Evolutionary conservation across 2,888 invertebrate genomes (phyloP).

Genomic region (Nemoura dubitans): DNA sequence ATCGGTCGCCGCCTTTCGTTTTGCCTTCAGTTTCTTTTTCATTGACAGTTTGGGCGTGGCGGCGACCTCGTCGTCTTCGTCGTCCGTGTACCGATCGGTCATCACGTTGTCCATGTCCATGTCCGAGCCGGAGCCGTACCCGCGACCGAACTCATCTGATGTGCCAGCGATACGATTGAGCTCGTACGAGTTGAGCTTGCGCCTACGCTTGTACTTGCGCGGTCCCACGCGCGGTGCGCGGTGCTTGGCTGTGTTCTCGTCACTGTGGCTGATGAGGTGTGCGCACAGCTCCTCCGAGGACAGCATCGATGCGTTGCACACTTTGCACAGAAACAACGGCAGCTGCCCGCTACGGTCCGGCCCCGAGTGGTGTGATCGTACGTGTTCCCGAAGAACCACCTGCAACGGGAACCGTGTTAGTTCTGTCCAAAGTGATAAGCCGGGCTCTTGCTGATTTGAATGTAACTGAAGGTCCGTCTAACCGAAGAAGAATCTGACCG

Average conservation of each 20-base stretch:
- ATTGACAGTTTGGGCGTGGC: not conserved
- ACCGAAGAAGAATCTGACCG: no score
- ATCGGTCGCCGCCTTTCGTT: slow-evolving; percentile 56
- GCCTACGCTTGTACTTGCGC: slow-evolving; percentile 81
- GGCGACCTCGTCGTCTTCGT: not conserved
- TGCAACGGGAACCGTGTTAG: slow-evolving; percentile 51
- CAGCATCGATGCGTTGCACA: slow-evolving; percentile 75
- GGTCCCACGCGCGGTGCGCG: slow-evolving; percentile 81
- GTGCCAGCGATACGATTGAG: slow-evolving; percentile 55
- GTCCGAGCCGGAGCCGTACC: slow-evolving; percentile 57
- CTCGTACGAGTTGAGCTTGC: slow-evolving; percentile 76
- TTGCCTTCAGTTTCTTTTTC: slow-evolving; percentile 57
- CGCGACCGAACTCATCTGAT: slow-evolving; percentile 47
- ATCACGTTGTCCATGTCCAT: slow-evolving; percentile 52
- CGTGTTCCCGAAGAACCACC: slow-evolving; percentile 84
- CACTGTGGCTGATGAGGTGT: slow-evolving; percentile 86
- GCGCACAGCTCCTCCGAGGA: slow-evolving; percentile 80
- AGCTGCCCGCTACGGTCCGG: slow-evolving; percentile 73
- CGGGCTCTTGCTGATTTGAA: not conserved
- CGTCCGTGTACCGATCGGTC: slow-evolving; percentile 52
- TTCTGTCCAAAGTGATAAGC: not conserved
- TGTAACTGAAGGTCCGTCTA: no score
- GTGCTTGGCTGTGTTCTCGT: slow-evolving; percentile 83
- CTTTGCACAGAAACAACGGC: slow-evolving; percentile 77
- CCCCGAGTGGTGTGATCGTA: slow-evolving; percentile 85